Evolutionary conservation across 1,140 invertebrate species (phyloP), one percentile per base, ranked within the genome.

Genomic region (Pogonus chalceus): DNA sequence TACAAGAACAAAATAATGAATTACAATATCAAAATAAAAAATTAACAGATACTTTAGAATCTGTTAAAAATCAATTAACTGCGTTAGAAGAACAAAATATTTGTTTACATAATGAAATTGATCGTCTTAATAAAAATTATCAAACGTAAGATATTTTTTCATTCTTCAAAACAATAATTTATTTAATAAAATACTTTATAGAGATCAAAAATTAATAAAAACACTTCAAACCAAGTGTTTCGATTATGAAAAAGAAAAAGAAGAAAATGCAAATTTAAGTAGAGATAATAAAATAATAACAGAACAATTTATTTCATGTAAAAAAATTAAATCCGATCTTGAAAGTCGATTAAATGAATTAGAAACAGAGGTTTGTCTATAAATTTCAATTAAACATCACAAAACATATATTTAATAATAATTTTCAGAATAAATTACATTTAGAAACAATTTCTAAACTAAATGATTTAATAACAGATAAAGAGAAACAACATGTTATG

Each of bases 1-100:
- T 49, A 22, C 47, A 49, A 49, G 47, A 49, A 49, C 20, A 49
- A 20, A 23, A 22, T n/a, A 23, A 49, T 49, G 23, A 49, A 23
- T 20, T 49, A 16, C 20, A 49, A 24, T 23, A 49, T 23, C 47
- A 49, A 49, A 49, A 49, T 49, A 9, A 18, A 23, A 49, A 49
- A n/a, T 23, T 49, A 2, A 49, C 21, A 14, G 23, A 23, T 23
- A 18, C 14, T 1, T 49, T 49, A 49, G 3, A 14, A 49, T 20
- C 21, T 23, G 20, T 49, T 12, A 9, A 12, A 49, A 9, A 3
- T 2, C 47, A 49, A 14, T 49, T 49, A 14, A 21, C 10, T 49
- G 20, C 14, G 12, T 49, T 22, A 23, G 47, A 49, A 49, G 47
- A 49, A 23, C 23, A 23, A 7, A 49, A 49, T 18, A 24, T 2